Evolutionary conservation across 2,888 invertebrate species (phyloP).

Genomic region (Sarcophaga variegata): DNA sequence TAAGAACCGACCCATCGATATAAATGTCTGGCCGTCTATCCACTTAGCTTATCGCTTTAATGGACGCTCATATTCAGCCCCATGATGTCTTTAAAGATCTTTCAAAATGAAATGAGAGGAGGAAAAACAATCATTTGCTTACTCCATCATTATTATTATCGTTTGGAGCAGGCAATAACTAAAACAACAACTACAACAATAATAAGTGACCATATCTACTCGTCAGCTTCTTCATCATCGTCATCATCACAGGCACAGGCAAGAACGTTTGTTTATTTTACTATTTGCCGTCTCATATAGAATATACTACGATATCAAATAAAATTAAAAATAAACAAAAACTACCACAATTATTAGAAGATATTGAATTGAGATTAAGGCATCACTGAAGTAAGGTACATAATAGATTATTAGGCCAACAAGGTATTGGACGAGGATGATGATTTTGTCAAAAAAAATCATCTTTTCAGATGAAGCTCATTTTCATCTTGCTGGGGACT

Average conservation of each 20-base stretch:
- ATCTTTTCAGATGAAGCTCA: too few species aligned
- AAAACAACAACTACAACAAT: slow-evolving; percentile 16
- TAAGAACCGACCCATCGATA: neutral
- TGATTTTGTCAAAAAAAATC: too few species aligned
- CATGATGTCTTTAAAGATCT: slow-evolving; percentile 5
- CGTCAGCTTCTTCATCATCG: slow-evolving; percentile 16
- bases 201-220: slow-evolving; percentile 3
- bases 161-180: slow-evolving; percentile 17
- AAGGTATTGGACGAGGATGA: too few species aligned
- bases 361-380: too few species aligned
- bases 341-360: too few species aligned
- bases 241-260: neutral
- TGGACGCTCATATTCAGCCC: slow-evolving; percentile 23
- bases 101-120: slow-evolving; percentile 27
- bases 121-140: slow-evolving; percentile 19
- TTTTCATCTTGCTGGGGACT: too few species aligned
- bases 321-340: too few species aligned
- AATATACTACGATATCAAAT: neutral
- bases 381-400: too few species aligned
- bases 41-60: slow-evolving; percentile 34
- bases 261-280: slow-evolving; percentile 10
- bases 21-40: slow-evolving; percentile 17
- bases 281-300: neutral
- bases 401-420: too few species aligned
- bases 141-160: slow-evolving; percentile 14